Conservation (phyloP, 30 jellyfish, hydroid and myxozoan species). For the Nemopilema nomurai region DNA sequence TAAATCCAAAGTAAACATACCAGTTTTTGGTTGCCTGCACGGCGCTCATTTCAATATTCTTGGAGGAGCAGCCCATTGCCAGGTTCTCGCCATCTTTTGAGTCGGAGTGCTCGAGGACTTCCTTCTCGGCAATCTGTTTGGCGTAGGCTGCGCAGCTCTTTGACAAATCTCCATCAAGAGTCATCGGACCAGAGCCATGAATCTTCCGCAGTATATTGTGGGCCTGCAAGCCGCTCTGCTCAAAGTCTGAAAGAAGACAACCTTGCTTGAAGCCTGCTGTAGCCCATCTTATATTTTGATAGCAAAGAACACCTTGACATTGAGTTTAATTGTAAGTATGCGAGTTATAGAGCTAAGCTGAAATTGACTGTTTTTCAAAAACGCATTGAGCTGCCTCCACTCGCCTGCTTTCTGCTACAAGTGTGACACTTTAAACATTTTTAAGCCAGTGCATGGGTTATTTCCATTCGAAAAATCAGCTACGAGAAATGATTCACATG, state of each 20-base stretch:
- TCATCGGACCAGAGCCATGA: conserved; percentile 41
- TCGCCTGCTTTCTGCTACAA: no score
- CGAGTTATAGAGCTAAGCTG: no score
- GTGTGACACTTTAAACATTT: no score
- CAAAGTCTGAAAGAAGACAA: conserved; percentile 49
- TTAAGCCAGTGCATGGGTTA: no score
- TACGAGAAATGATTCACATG: no score
- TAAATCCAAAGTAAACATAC: conserved; percentile 14
- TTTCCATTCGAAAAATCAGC: no score
- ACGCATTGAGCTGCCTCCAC: no score
- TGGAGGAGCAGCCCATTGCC: conserved; percentile 49
- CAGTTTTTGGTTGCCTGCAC: conserved; percentile 68
- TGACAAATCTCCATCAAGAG: conserved; percentile 39
- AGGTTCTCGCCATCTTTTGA: conserved; percentile 68
- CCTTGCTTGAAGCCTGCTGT: no score
- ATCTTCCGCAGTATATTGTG: conserved; percentile 58
- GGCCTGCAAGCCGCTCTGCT: conserved; percentile 36
- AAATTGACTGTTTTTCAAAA: no score
- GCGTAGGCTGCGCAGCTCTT: conserved; percentile 62
- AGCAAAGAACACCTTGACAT: no score
- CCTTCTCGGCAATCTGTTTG: conserved; percentile 28
- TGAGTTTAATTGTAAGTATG: no score
- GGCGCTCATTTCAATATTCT: conserved; percentile 46
- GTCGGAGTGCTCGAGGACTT: conserved; percentile 33
- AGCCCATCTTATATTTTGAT: no score